phyloP scores from a whole-genome alignment of 2,888 invertebrate species.

The Deroplatys truncata region DNA sequence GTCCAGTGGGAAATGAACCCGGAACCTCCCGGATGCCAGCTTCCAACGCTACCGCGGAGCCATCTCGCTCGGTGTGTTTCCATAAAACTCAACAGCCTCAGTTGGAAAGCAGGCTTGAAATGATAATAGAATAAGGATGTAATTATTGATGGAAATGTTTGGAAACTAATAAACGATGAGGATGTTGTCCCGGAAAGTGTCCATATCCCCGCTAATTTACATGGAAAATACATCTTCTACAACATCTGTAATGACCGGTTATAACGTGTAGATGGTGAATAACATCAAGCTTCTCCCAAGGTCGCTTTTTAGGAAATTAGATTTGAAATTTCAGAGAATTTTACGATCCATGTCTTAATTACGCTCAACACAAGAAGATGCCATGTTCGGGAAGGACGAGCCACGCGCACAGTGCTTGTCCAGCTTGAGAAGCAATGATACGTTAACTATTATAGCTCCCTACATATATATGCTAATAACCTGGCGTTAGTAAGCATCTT shows the following conservation, averaged over 20 bases:
- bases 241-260: background rate
- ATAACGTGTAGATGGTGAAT: background rate
- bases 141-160: background rate
- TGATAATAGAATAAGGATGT: background rate
- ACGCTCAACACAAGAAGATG: background rate
- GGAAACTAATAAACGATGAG: background rate
- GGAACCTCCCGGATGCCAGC: too few species aligned
- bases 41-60: too few species aligned
- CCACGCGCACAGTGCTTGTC: too few species aligned
- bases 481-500: background rate
- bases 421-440: too few species aligned
- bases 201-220: background rate
- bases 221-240: background rate
- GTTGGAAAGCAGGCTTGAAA: background rate
- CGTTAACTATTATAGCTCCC: too few species aligned
- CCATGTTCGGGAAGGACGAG: too few species aligned
- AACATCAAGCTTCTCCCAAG: background rate
- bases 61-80: too few species aligned
- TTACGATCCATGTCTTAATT: background rate
- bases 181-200: background rate
- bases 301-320: background rate
- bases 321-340: background rate
- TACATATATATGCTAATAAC: background rate
- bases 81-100: too few species aligned
- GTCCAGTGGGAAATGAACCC: too few species aligned